Evolutionary conservation across 1,140 invertebrate genomes (phyloP).

Genomic region (Eufriesea mexicana): DNA sequence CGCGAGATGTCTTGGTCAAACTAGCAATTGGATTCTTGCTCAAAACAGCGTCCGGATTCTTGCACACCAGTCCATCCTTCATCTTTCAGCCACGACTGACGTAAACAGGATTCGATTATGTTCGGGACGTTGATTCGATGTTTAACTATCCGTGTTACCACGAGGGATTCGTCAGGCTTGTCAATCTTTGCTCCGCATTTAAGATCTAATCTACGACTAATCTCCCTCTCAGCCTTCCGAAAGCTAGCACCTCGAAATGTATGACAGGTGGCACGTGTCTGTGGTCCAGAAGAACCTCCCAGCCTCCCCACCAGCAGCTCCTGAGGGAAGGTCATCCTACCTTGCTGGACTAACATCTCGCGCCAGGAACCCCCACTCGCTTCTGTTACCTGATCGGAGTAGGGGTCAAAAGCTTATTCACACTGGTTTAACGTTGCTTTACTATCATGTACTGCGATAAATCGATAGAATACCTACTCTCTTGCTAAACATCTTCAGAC

Average conservation of each 20-base stretch:
- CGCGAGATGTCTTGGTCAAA: too few species aligned
- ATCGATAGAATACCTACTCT: constrained; percentile 37
- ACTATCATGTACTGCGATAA: constrained; percentile 41
- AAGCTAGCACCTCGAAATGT: constrained; percentile 70
- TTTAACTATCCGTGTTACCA: background rate
- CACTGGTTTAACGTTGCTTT: constrained; percentile 58
- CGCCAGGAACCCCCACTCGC: constrained; percentile 50
- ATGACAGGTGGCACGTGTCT: constrained; percentile 74
- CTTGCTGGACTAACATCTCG: constrained; percentile 60
- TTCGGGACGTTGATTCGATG: background rate
- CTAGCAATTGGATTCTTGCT: too few species aligned
- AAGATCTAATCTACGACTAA: constrained; percentile 59
- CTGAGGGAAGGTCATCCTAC: constrained; percentile 63
- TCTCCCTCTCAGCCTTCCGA: constrained; percentile 64
- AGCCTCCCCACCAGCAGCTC: constrained; percentile 60
- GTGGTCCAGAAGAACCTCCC: constrained; percentile 71
- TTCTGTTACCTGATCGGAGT: constrained; percentile 53
- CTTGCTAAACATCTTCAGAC: background rate
- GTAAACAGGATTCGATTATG: background rate
- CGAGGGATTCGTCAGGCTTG: background rate
- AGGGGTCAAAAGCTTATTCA: constrained; percentile 61
- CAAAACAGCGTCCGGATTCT: too few species aligned
- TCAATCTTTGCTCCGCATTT: constrained; percentile 30
- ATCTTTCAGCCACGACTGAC: background rate
- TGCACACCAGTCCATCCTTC: background rate